Base-by-base conservation (phyloP, 2,888 invertebrate genomes). In the Drosophila mettleri region DNA sequence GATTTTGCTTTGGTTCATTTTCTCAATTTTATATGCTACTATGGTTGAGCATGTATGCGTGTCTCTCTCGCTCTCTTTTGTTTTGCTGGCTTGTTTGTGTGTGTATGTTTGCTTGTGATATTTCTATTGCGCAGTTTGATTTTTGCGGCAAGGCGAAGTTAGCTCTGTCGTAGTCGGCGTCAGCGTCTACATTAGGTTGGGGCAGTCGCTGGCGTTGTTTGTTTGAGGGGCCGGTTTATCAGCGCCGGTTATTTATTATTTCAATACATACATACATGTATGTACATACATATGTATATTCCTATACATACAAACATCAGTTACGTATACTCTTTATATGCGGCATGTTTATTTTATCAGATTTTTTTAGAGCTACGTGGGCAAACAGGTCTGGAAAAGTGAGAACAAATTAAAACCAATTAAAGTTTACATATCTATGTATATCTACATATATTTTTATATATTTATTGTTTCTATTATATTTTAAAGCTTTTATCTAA, bases 51-150 rank as follows among this genome's bases (percentile, higher is more conserved):
- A n/a, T 16, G 31, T 34, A 7, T 55, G 14, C 48, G 43, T 70
- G 49, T 60, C 16, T 43, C 41, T 9, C 24, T n/a, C 16, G 9
- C 24, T 7, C n/a, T 16, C 24, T 1, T 5, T 24, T 1, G 10
- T 4, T 16, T 8, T 38, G 38, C n/a, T 5, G 4, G 24, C 54
- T 38, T 29, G 2, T 43, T 10, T 67, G 36, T 65, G n/a, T 71
- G 46, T 51, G 49, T 39, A 43, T 70, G 80, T 84, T 85, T 84
- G 79, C 85, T 85, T 83, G 74, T 87, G 63, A 85, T 84, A 79
- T 83, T 84, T 84, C 83, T 86, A 88, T 86, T 88, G 88, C 88
- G 88, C 84, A 86, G 88, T 88, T 86, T 75, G 69, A 70, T 77
- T 87, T 74, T 69, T 68, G 71, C 83, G 52, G 66, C 70, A 77